Evolutionary conservation across 2,888 invertebrate genomes (phyloP).

Genomic region (Nebria salina): DNA sequence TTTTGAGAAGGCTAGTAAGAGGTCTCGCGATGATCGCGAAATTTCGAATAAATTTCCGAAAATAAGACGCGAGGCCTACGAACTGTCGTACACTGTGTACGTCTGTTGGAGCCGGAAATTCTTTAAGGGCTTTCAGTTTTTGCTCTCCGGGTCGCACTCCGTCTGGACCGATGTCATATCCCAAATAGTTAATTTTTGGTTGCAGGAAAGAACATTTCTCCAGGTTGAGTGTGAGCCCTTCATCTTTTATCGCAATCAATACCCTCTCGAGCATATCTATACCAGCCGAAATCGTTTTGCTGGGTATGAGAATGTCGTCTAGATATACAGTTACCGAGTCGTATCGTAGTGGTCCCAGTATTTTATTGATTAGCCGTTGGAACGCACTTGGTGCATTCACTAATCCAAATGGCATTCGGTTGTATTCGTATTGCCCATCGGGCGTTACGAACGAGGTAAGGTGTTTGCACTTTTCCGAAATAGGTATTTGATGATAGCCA

Average conservation of each 20-base stretch:
- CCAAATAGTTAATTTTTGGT: conserved; percentile 17
- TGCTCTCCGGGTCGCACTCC: conserved; percentile 50
- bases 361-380: conserved; percentile 45
- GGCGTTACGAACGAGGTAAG: conserved; percentile 53
- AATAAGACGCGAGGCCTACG: conserved; percentile 53
- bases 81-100: conserved; percentile 53
- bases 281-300: not conserved
- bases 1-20: conserved; percentile 49
- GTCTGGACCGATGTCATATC: not conserved
- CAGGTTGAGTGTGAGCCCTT: conserved; percentile 14
- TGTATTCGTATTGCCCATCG: conserved; percentile 48
- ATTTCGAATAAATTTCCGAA: conserved; percentile 52
- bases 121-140: conserved; percentile 51
- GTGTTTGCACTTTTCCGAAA: conserved; percentile 49
- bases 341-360: conserved; percentile 26
- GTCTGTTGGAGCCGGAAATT: conserved; percentile 51
- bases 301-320: conserved; percentile 15
- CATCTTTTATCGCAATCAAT: not conserved
- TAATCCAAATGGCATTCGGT: conserved; percentile 47
- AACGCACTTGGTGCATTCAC: conserved; percentile 41
- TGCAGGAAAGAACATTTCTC: conserved; percentile 33
- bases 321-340: conserved; percentile 13
- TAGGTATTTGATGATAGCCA: conserved; percentile 53
- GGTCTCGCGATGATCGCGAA: conserved; percentile 52
- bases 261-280: not conserved